phyloP scores from a whole-genome alignment of 2,113 vertebrate genomes.

The Mesembrinibis cayennensis region DNA sequence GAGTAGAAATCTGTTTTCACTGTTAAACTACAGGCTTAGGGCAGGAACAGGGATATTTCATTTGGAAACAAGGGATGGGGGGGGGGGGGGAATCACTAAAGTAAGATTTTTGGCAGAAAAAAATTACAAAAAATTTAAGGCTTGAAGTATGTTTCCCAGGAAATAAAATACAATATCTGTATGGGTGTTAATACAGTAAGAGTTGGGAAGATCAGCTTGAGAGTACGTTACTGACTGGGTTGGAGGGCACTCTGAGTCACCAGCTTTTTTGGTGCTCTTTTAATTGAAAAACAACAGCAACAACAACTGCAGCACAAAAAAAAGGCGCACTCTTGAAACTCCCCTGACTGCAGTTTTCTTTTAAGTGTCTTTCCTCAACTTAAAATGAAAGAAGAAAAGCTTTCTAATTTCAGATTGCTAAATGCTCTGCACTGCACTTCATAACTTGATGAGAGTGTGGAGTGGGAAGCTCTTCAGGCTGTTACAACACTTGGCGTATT shows the following conservation, averaged over 20 bases:
- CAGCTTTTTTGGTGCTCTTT: neutral
- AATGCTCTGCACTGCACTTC: neutral
- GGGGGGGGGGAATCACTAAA: neutral
- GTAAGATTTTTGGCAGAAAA: neutral
- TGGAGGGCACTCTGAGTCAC: neutral
- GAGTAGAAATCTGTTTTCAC: neutral
- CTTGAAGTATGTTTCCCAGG: neutral
- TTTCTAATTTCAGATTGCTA: neutral
- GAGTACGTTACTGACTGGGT: neutral
- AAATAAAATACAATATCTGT: neutral
- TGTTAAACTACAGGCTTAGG: neutral
- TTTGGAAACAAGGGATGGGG: neutral
- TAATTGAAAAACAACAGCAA: neutral
- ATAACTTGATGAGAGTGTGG: neutral
- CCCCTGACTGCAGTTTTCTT: neutral
- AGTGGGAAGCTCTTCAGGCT: neutral
- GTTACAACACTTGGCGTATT: neutral
- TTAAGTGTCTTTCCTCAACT: neutral
- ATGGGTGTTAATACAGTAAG: neutral
- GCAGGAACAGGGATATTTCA: neutral
- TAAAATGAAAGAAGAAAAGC: neutral
- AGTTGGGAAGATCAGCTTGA: neutral
- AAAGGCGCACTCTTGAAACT: neutral
- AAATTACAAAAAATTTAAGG: neutral
- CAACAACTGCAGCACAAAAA: neutral